These are phyloP conservation scores for Catharus fuscescens DNA, from an alignment of 2,113 vertebrate species.

Conservation along the genomic window DNA sequence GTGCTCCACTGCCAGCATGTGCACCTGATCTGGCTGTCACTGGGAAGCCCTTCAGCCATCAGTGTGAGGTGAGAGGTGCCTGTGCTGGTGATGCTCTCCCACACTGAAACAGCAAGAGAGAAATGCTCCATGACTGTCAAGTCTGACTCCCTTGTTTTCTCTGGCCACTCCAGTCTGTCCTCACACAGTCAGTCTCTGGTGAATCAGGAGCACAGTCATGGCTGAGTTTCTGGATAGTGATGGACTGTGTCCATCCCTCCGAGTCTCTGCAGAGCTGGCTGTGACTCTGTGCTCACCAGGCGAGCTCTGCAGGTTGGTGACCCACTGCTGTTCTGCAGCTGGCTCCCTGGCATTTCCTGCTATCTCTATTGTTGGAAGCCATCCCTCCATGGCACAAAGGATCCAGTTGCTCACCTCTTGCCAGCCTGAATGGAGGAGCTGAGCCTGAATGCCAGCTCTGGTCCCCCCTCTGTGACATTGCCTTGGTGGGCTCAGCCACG, in stretches of 20 bases:
- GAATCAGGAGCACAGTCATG: not conserved
- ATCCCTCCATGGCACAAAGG: not conserved
- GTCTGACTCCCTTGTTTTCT: not conserved
- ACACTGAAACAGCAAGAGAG: not conserved
- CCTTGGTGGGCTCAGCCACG: not conserved
- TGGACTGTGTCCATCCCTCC: fast-evolving
- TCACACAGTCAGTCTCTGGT: fast-evolving
- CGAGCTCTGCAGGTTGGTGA: not conserved
- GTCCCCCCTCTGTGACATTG: fast-evolving
- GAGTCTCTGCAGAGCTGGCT: not conserved
- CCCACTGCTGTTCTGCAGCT: not conserved
- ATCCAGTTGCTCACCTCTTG: not conserved
- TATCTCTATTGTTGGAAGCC: not conserved
- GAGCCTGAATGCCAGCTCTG: not conserved
- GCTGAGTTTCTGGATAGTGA: not conserved
- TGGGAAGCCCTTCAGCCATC: fast-evolving
- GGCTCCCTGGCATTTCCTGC: not conserved
- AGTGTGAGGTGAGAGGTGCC: not conserved
- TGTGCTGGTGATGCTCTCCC: fast-evolving
- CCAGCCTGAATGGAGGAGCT: not conserved
- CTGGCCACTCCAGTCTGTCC: not conserved
- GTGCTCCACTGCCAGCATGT: fast-evolving
- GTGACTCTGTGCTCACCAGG: not conserved
- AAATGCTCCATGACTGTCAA: fast-evolving
- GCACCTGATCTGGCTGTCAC: fast-evolving